A percentile compares a stretch with the other conserved stretches of the same genome.
These are phyloP conservation scores for Sycophaga agraensis DNA, from an alignment of 1,140 invertebrate genomes.

Conservation along the genomic window DNA sequence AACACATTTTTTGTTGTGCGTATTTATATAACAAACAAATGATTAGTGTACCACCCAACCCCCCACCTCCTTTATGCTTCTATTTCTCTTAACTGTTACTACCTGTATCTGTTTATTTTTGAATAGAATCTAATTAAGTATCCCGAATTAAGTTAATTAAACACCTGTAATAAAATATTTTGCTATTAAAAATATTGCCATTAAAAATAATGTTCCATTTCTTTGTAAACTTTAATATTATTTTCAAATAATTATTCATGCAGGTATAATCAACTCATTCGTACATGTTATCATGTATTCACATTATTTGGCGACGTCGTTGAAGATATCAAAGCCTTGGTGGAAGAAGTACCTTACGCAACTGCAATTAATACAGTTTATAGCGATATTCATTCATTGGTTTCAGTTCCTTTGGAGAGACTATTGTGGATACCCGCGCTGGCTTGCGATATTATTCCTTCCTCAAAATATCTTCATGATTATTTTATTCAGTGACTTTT, in stretches of 20 bases:
- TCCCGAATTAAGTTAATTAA: too few relatives aligned
- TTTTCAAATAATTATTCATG: constrained; percentile 45
- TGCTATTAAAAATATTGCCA: too few relatives aligned
- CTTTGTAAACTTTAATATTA: too few relatives aligned
- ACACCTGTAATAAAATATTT: too few relatives aligned
- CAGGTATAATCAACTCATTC: constrained; percentile 71
- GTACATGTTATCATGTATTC: constrained; percentile 81
- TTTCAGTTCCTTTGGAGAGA: constrained; percentile 65
- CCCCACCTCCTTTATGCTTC: too few relatives aligned
- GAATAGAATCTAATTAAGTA: too few relatives aligned
- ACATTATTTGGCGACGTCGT: constrained; percentile 72
- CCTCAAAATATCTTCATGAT: constrained; percentile 77
- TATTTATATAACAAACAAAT: too few relatives aligned
- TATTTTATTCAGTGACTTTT: constrained; percentile 83
- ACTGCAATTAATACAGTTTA: constrained; percentile 77
- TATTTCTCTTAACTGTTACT: too few relatives aligned
- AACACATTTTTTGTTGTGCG: too few relatives aligned
- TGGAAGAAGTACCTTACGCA: constrained; percentile 78
- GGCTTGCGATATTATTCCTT: constrained; percentile 62
- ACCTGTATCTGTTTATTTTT: too few relatives aligned
- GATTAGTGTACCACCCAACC: too few relatives aligned
- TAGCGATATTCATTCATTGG: constrained; percentile 70
- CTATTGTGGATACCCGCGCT: constrained; percentile 74
- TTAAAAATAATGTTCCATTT: too few relatives aligned
- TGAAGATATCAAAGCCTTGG: constrained; percentile 62